A percentile compares a stretch with the other conserved stretches of the same genome.
phyloP scores from a whole-genome alignment of 2,888 invertebrate species.

The Phalangium opilio region DNA sequence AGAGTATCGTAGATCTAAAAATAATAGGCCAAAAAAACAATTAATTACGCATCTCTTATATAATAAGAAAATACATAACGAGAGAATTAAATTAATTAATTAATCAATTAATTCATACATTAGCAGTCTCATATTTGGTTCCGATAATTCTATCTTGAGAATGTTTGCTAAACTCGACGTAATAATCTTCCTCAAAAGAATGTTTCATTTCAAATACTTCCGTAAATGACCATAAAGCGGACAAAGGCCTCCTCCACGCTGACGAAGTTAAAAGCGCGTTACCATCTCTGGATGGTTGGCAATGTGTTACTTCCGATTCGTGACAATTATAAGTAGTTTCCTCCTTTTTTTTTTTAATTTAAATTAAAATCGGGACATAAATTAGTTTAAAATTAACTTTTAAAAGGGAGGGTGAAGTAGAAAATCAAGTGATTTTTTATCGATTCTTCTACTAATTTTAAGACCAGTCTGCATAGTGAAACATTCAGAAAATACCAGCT shows the following conservation, averaged over 20 bases:
- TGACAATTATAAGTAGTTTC: conserved; percentile 66
- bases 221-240: conserved; percentile 52
- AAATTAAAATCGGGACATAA: too few species aligned
- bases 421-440: too few species aligned
- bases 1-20: conserved; percentile 69
- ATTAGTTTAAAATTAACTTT: too few species aligned
- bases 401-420: too few species aligned
- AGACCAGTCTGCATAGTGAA: too few species aligned
- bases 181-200: conserved; percentile 65
- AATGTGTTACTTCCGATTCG: conserved; percentile 65
- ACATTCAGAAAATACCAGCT: too few species aligned
- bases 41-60: background rate
- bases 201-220: conserved; percentile 42
- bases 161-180: conserved; percentile 74
- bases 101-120: conserved; percentile 37
- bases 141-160: conserved; percentile 74
- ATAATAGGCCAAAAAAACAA: background rate
- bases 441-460: too few species aligned
- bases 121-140: conserved; percentile 66
- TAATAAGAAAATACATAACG: background rate
- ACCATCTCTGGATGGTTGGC: conserved; percentile 43
- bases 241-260: conserved; percentile 66
- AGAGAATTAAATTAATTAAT: background rate
- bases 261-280: conserved; percentile 68
- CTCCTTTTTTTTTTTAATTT: too few species aligned